Percentiles rank a stretch among this genome's conserved stretches.
Evolutionary conservation across 2,888 invertebrate genomes (phyloP).

Genomic region (Prosapia bicincta): DNA sequence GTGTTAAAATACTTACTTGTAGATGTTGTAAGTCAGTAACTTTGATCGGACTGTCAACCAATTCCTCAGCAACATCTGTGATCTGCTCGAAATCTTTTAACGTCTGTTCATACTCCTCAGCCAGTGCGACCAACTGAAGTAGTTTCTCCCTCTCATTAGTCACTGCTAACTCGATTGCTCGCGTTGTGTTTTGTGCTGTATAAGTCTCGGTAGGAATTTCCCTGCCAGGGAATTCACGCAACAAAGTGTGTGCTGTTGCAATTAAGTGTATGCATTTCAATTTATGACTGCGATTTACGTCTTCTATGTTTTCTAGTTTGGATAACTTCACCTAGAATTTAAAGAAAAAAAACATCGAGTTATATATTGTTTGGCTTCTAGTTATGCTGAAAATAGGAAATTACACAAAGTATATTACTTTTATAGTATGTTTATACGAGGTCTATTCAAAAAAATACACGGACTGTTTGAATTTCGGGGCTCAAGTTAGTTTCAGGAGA

Average conservation of each 20-base stretch:
- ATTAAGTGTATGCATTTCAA: constrained; percentile 60
- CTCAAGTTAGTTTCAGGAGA: no score
- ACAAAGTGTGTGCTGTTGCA: constrained; percentile 57
- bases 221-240: constrained; percentile 65
- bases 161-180: constrained; percentile 15
- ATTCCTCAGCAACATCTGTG: constrained; percentile 75
- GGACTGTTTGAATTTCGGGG: no score
- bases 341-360: no score
- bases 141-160: constrained; percentile 58
- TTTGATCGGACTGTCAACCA: constrained; percentile 72
- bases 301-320: constrained; percentile 67
- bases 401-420: no score
- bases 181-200: constrained; percentile 58
- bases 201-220: constrained; percentile 66
- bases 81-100: constrained; percentile 83
- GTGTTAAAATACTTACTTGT: constrained; percentile 51
- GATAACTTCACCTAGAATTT: constrained; percentile 56
- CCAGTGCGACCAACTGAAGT: constrained; percentile 68
- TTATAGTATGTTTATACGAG: no score
- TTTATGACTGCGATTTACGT: constrained; percentile 59
- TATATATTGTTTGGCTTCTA: no score
- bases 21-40: constrained; percentile 73
- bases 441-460: no score
- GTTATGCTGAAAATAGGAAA: no score
- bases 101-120: constrained; percentile 86